Conservation (phyloP, 2,797 vertebrate genomes). For the Tauraco hartlaubi region DNA sequence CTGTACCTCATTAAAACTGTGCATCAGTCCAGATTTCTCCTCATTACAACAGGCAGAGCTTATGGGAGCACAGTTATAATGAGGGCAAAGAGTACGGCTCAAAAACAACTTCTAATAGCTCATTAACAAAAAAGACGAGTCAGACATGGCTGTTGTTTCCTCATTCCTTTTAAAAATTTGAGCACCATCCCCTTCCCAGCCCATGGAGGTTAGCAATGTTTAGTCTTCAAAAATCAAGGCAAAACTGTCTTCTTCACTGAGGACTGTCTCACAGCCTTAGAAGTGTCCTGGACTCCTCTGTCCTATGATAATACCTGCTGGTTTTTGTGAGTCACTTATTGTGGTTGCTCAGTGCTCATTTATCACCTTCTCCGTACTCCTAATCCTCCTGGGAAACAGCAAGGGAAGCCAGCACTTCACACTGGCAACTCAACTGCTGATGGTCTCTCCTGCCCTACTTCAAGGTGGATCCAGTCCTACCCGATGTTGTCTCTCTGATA, state of each 20-base stretch:
- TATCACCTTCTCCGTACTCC: neutral
- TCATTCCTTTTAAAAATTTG: slow-evolving; percentile 64
- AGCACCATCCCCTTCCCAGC: slow-evolving; percentile 29
- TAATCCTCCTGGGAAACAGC: neutral
- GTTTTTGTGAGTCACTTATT: neutral
- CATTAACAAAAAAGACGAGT: slow-evolving; percentile 75
- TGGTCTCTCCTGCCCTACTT: neutral
- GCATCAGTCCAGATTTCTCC: slow-evolving; percentile 36
- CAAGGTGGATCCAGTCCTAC: neutral
- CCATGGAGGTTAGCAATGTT: neutral
- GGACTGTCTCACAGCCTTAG: neutral
- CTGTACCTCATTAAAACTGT: slow-evolving; percentile 73
- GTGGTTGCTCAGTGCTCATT: neutral
- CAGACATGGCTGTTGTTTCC: slow-evolving; percentile 49
- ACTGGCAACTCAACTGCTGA: neutral
- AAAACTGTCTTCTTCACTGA: neutral
- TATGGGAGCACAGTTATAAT: slow-evolving; percentile 71
- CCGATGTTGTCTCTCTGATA: accelerated
- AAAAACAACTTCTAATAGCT: slow-evolving; percentile 77
- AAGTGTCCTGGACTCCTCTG: neutral
- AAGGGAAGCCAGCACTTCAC: neutral
- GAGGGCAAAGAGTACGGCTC: slow-evolving; percentile 74
- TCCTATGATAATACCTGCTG: neutral
- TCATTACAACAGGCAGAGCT: slow-evolving; percentile 74
- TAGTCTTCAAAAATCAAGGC: neutral